Conservation (phyloP, 2,888 invertebrate species). For the Drosophila suboccidentalis region DNA sequence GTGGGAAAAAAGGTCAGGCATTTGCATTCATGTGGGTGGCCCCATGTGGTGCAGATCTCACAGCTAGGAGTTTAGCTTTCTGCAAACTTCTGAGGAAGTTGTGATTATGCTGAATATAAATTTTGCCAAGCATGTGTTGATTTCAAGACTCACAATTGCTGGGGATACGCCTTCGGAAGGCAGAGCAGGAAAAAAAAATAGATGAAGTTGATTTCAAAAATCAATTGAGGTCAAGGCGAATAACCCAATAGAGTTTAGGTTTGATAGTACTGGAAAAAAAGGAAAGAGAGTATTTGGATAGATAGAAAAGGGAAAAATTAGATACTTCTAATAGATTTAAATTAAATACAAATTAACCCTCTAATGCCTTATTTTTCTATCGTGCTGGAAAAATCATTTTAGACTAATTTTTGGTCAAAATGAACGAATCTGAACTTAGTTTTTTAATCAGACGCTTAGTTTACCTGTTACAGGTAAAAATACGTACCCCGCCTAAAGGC, state of each 20-base stretch:
- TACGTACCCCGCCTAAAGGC: no score
- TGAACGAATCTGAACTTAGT: no score
- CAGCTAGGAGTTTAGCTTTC: constrained; percentile 30
- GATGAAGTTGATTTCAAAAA: constrained; percentile 1
- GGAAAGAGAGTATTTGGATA: no score
- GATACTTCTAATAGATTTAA: neutral
- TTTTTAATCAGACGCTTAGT: no score
- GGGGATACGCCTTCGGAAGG: constrained; percentile 2
- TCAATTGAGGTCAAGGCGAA: constrained; percentile 39
- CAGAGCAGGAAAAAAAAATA: neutral
- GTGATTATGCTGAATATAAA: constrained; percentile 29
- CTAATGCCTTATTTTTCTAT: no score
- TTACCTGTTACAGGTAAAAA: no score
- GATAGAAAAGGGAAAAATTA: neutral
- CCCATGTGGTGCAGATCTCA: constrained; percentile 52
- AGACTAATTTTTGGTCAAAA: no score
- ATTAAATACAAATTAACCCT: neutral
- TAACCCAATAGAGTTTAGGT: neutral
- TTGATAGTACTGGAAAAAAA: neutral
- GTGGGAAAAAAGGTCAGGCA: constrained; percentile 51
- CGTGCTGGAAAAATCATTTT: no score
- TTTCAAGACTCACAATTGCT: constrained; percentile 20
- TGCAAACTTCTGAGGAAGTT: constrained; percentile 45
- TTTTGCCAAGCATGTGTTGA: constrained; percentile 18
- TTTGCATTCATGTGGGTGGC: constrained; percentile 72